These are phyloP conservation scores for Pimephales promelas DNA, from an alignment of 2,113 vertebrate species.

Conservation along the genomic window DNA sequence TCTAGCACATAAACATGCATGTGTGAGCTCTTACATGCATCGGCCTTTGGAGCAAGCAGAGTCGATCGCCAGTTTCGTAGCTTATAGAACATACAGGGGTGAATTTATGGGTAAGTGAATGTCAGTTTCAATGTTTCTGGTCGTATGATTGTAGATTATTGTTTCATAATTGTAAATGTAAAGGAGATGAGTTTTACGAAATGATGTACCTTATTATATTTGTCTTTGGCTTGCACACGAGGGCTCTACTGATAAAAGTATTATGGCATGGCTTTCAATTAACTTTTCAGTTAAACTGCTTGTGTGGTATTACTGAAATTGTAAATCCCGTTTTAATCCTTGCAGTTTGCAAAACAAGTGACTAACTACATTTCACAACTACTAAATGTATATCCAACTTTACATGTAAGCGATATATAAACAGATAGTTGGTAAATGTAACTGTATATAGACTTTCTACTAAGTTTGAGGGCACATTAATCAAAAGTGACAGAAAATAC, in stretches of 20 bases:
- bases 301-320: neutral
- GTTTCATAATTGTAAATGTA: neutral
- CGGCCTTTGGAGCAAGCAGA: neutral
- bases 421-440: neutral
- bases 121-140: neutral
- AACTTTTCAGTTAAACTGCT: neutral
- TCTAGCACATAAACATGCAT: neutral
- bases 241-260: neutral
- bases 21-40: neutral
- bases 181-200: neutral
- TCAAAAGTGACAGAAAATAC: too few species aligned
- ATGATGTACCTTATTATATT: neutral
- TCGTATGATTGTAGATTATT: neutral
- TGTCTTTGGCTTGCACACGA: neutral
- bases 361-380: too few species aligned
- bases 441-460: too few species aligned
- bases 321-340: neutral
- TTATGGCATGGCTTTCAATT: neutral
- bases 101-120: constrained; percentile 5
- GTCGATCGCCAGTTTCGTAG: too few species aligned
- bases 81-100: neutral
- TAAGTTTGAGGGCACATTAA: too few species aligned
- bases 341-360: too few species aligned
- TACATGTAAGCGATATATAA: too few species aligned
- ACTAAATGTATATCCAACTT: too few species aligned